phyloP scores from a whole-genome alignment of 2,797 vertebrate species.

The Anolis apletophallus region DNA sequence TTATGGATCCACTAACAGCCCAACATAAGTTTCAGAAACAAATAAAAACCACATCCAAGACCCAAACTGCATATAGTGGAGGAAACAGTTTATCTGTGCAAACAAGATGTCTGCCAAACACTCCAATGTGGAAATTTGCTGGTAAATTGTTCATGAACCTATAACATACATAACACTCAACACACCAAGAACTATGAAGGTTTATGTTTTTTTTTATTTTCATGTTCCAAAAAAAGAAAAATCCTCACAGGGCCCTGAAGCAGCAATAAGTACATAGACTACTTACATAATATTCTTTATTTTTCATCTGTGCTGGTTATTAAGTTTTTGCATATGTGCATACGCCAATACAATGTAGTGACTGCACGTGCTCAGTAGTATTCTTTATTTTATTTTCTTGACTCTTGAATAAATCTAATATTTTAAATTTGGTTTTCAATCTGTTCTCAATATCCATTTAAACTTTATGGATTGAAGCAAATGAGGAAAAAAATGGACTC shows the following conservation, averaged over 20 bases:
- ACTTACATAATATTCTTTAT: conserved; percentile 44
- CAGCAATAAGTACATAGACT: conserved; percentile 54
- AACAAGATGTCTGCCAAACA: neutral
- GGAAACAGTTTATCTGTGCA: neutral
- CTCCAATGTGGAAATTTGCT: neutral
- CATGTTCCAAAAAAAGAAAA: conserved; percentile 42
- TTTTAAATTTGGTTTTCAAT: conserved; percentile 57
- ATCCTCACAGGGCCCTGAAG: conserved; percentile 51
- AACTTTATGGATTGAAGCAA: neutral
- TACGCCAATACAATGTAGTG: conserved; percentile 57
- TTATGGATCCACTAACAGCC: neutral
- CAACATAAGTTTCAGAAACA: neutral
- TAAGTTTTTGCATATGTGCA: conserved; percentile 36
- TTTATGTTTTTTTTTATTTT: conserved; percentile 62
- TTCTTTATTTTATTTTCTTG: conserved; percentile 60
- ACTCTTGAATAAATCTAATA: conserved; percentile 32
- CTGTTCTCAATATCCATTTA: neutral
- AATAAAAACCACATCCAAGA: neutral
- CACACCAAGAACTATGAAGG: conserved; percentile 19
- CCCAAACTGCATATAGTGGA: neutral
- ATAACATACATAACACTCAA: neutral
- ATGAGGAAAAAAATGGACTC: neutral
- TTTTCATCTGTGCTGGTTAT: conserved; percentile 26
- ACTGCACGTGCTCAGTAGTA: conserved; percentile 68
- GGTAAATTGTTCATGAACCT: neutral